Conservation (phyloP, 2,113 vertebrate species). For the Hippocampus guttulatus region DNA sequence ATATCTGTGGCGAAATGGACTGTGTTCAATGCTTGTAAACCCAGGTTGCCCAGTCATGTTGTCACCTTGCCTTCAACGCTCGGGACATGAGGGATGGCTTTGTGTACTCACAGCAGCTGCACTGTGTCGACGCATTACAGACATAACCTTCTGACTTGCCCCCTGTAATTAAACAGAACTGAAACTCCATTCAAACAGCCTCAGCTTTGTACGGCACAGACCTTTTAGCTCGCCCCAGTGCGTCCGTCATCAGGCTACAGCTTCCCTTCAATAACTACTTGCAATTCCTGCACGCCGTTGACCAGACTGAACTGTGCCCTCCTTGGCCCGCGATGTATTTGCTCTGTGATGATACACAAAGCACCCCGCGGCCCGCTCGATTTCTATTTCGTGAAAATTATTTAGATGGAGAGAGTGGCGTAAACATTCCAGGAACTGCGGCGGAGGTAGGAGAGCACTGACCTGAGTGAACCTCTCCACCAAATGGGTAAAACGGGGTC, state of each 20-base stretch:
- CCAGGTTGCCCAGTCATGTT: conserved; percentile 32
- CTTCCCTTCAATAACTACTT: conserved; percentile 41
- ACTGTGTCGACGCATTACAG: conserved; percentile 54
- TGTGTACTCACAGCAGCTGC: conserved; percentile 63
- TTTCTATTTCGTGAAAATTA: conserved; percentile 8
- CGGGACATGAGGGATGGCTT: conserved; percentile 53
- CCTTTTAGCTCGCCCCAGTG: conserved; percentile 54
- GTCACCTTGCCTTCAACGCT: conserved; percentile 52
- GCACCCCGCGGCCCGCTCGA: neutral
- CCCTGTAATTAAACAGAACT: conserved; percentile 57
- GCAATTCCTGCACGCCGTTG: conserved; percentile 34
- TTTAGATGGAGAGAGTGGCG: conserved; percentile 16
- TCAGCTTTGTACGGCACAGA: conserved; percentile 43
- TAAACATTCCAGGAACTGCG: conserved; percentile 33
- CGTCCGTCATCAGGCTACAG: conserved; percentile 41
- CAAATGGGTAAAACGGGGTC: conserved; percentile 71
- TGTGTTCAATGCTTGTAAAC: conserved; percentile 24
- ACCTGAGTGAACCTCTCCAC: conserved; percentile 58
- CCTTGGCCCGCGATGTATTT: conserved; percentile 36
- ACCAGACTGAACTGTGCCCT: conserved; percentile 34
- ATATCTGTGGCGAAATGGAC: conserved; percentile 39
- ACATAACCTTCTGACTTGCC: conserved; percentile 56
- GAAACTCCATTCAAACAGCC: conserved; percentile 50
- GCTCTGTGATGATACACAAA: conserved; percentile 16
- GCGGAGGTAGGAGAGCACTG: conserved; percentile 25